Evolutionary conservation across 1,140 invertebrate genomes (phyloP).

Genomic region (Drosophila nigrodunni): DNA sequence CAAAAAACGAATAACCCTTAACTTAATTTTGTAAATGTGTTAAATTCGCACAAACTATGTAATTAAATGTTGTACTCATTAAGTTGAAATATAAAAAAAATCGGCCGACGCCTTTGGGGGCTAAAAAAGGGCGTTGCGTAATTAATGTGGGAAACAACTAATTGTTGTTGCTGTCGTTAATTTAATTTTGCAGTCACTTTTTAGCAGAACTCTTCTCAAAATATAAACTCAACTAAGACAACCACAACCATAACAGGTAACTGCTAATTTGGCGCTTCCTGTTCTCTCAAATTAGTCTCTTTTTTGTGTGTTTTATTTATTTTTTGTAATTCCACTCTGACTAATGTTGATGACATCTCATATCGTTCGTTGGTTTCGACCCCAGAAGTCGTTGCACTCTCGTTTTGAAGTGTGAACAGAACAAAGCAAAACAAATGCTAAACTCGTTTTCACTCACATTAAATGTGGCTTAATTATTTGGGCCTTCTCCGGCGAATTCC

Average conservation of each 20-base stretch:
- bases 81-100: slow-evolving; percentile 12
- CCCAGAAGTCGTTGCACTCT: slow-evolving; percentile 61
- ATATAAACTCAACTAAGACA: slow-evolving; percentile 3
- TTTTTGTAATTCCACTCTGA: slow-evolving; percentile 25
- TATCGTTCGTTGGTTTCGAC: slow-evolving; percentile 7
- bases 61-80: slow-evolving; percentile 16
- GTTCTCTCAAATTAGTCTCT: slow-evolving; percentile 30
- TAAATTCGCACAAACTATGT: slow-evolving; percentile 6
- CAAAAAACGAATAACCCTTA: too few relatives aligned
- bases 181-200: slow-evolving; percentile 43
- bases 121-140: slow-evolving; percentile 21
- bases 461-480: slow-evolving; percentile 17
- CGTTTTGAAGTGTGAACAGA: slow-evolving; percentile 8
- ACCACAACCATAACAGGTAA: slow-evolving; percentile 19
- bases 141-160: slow-evolving; percentile 41
- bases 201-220: slow-evolving; percentile 3
- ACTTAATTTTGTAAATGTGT: neutral
- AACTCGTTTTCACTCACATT: slow-evolving; percentile 42
- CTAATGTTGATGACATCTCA: slow-evolving; percentile 51
- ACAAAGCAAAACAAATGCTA: slow-evolving; percentile 26
- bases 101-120: neutral
- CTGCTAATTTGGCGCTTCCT: slow-evolving; percentile 43
- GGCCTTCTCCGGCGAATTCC: neutral
- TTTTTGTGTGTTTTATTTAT: slow-evolving; percentile 1
- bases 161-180: slow-evolving; percentile 39